These are phyloP conservation scores for Drosophila phalerata DNA, from an alignment of 2,888 invertebrate species.

Conservation along the genomic window DNA sequence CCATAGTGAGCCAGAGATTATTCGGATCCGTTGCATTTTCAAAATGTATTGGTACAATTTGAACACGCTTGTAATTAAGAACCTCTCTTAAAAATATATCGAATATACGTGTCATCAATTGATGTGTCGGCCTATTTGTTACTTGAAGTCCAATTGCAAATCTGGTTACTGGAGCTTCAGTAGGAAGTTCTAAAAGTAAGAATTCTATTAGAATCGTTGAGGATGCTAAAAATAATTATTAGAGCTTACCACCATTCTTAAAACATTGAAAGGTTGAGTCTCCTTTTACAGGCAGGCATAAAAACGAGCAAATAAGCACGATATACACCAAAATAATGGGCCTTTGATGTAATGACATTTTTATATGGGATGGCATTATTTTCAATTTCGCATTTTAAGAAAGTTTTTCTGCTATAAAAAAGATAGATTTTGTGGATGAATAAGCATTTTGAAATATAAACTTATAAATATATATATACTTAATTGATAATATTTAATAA, in stretches of 20 bases:
- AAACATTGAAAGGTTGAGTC: conserved; percentile 27
- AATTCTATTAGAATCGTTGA: not conserved
- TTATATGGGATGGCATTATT: not conserved
- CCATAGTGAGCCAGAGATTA: conserved; percentile 49
- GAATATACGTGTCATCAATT: conserved; percentile 87
- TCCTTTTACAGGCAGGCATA: conserved; percentile 8
- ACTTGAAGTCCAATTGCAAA: conserved; percentile 86
- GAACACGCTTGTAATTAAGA: conserved; percentile 86
- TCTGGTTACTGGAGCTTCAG: conserved; percentile 6
- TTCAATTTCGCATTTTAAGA: conserved; percentile 5
- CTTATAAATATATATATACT: too few relatives aligned
- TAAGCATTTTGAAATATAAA: not conserved
- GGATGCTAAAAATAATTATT: too few relatives aligned
- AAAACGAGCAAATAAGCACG: conserved; percentile 4
- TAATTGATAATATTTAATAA: not conserved
- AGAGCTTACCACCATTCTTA: conserved; percentile 7
- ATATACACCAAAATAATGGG: not conserved
- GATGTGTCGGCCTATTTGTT: conserved; percentile 87
- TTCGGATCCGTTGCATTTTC: conserved; percentile 29
- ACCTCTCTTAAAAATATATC: conserved; percentile 87
- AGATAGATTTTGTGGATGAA: not conserved
- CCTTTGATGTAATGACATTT: conserved; percentile 26
- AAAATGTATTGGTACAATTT: conserved; percentile 81
- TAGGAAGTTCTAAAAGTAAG: conserved; percentile 21
- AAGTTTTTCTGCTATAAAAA: conserved; percentile 4